These are phyloP conservation scores for Gerris lacustris DNA, from an alignment of 2,888 invertebrate genomes.

Conservation along the genomic window DNA sequence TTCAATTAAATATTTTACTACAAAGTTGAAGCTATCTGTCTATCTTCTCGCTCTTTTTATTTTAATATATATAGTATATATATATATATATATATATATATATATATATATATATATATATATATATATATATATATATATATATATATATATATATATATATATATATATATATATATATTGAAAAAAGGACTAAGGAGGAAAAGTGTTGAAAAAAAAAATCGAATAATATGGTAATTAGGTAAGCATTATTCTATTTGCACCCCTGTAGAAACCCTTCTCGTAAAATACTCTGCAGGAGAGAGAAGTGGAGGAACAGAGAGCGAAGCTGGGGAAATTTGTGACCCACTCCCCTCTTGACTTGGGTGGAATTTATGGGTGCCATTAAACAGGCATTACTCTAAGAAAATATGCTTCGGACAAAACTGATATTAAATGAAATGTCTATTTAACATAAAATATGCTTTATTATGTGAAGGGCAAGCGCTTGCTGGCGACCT, in stretches of 20 bases:
- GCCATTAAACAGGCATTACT: conserved; percentile 1
- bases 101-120: too few relatives aligned
- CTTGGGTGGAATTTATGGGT: background rate
- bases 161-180: too few relatives aligned
- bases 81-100: too few relatives aligned
- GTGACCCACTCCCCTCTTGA: background rate
- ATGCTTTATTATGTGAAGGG: too few relatives aligned
- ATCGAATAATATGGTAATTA: conserved; percentile 3
- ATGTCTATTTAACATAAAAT: conserved; percentile 1
- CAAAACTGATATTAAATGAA: background rate
- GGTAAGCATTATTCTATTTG: background rate
- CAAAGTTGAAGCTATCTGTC: too few relatives aligned
- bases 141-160: too few relatives aligned
- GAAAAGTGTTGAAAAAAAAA: background rate
- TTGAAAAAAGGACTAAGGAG: background rate
- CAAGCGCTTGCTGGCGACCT: too few relatives aligned
- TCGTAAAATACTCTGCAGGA: background rate
- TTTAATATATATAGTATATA: too few relatives aligned
- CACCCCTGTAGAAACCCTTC: background rate
- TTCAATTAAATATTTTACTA: too few relatives aligned
- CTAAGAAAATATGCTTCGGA: background rate
- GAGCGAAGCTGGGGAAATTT: background rate
- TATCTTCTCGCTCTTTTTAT: too few relatives aligned
- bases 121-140: too few relatives aligned
- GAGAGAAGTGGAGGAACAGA: background rate